Base-by-base conservation (phyloP, 1,140 invertebrate species). In the Pinna nobilis region DNA sequence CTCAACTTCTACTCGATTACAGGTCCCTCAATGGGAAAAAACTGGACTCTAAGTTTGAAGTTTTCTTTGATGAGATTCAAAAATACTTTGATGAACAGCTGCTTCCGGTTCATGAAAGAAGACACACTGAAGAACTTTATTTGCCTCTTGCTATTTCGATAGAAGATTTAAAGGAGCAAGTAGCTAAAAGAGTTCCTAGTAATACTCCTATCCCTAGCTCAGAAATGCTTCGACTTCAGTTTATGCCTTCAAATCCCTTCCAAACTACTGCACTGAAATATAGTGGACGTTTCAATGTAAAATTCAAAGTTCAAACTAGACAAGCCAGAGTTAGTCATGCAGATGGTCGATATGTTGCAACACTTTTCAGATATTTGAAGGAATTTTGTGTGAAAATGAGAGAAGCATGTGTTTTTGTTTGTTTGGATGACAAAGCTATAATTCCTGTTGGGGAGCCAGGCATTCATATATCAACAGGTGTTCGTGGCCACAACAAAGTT, bases 351-450 rank as follows among this genome's bases (percentile, higher is more conserved):
- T 65, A 65, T 39, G 28, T 51, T 28, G 28, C 50, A 25, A 39
- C 23, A 55, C 28, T 6, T 11, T 71, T 55, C 47, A n/a, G 30
- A 9, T 72, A 65, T 57, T 33, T 65, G n/a, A 72, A 72, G 35
- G 18, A 47, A 23, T 47, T 65, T 33, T 37, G 28, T 65, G 60
- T 57, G 5, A 47, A 44, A 39, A 49, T 57, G 57, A 30, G 61
- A 57, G 25, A 44, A 15, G 2, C 18, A 28, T 25, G 35, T 11
- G 13, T 20, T 32, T 57, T 72, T 47, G 13, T 51, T 15, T 72
- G 49, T 47, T 11, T 72, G 5, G 70, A 72, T 57, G 70, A 72
- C 47, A 65, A 72, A 57, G 70, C 70, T n/a, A 49, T 72, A n/a
- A 30, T 72, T 57, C 70, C 60, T 13, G 51, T 72, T 1, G 70